phyloP scores from a whole-genome alignment of 1,140 invertebrate genomes.

The Eciton burchellii region DNA sequence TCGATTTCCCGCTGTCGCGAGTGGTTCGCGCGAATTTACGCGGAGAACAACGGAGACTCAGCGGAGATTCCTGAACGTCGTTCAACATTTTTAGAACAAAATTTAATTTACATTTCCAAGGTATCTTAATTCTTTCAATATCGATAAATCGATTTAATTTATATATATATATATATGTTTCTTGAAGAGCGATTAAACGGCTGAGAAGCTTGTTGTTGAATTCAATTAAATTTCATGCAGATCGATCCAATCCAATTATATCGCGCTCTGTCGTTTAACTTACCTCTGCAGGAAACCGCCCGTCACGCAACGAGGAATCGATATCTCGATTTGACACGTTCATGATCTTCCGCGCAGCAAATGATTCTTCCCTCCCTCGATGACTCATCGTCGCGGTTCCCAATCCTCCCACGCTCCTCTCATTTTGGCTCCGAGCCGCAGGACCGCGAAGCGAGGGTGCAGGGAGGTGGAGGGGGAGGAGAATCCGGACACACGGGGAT shows the following conservation, averaged over 20 bases:
- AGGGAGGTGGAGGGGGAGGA: slow-evolving; percentile 14
- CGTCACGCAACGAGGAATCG: neutral
- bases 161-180: too few species aligned
- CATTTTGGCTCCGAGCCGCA: slow-evolving; percentile 42
- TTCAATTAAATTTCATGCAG: neutral
- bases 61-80: too few species aligned
- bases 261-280: neutral
- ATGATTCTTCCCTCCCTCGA: slow-evolving; percentile 39
- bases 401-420: slow-evolving; percentile 35
- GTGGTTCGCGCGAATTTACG: neutral
- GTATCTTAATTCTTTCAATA: too few species aligned
- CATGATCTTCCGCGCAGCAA: slow-evolving; percentile 14
- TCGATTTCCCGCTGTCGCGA: slow-evolving; percentile 54
- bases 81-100: neutral
- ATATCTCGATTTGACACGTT: slow-evolving; percentile 18
- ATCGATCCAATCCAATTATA: neutral
- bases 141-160: too few species aligned
- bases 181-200: too few species aligned
- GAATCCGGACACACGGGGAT: slow-evolving; percentile 68
- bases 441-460: slow-evolving; percentile 25
- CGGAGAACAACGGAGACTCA: neutral
- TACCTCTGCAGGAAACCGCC: neutral
- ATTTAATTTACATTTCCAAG: neutral
- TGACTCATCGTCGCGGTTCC: slow-evolving; percentile 46
- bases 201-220: too few species aligned